Conservation (phyloP, 2,888 invertebrate species). For the Ctena decussata region DNA sequence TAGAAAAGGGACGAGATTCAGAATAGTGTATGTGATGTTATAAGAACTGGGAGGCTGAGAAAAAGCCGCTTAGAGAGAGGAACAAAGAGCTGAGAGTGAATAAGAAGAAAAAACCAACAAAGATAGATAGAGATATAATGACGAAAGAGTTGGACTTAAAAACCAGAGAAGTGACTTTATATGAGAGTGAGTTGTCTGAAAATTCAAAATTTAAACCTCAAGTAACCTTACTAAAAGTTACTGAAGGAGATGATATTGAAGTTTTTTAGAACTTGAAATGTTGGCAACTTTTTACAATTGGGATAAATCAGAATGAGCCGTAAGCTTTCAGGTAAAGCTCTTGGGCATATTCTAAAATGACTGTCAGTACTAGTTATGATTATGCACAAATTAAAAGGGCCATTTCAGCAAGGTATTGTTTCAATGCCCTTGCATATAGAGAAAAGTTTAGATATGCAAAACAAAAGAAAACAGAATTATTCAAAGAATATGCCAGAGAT, state of each 20-base stretch:
- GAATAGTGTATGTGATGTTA: background rate
- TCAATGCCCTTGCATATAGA: background rate
- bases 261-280: slow-evolving; percentile 13
- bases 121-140: background rate
- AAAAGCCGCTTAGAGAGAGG: background rate
- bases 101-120: no score
- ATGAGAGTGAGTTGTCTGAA: background rate
- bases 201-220: background rate
- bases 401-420: slow-evolving; percentile 12
- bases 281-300: no score
- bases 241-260: slow-evolving; percentile 3
- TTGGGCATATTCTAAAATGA: background rate
- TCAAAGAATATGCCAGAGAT: no score
- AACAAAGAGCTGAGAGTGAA: background rate
- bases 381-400: background rate
- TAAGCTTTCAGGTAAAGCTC: background rate
- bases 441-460: background rate
- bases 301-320: slow-evolving; percentile 2
- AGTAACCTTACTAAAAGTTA: background rate
- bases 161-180: background rate
- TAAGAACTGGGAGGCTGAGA: background rate
- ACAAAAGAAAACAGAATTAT: no score
- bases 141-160: background rate
- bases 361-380: background rate
- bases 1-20: background rate